Conservation (phyloP, 1,140 invertebrate genomes). For the Periplaneta americana region DNA sequence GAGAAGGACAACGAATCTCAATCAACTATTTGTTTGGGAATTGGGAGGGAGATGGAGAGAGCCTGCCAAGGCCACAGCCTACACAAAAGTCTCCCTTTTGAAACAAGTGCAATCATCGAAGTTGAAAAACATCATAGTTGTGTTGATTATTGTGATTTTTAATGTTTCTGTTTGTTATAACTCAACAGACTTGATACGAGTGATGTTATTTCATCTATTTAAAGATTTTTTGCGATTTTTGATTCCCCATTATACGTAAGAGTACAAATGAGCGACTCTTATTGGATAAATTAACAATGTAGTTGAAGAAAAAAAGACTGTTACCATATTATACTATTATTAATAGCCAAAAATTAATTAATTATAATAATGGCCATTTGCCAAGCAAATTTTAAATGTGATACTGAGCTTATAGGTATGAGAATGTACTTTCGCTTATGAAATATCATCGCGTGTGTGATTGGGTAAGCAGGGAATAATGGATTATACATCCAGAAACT, state of each 20-base stretch:
- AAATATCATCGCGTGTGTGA: background rate
- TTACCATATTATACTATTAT: constrained; percentile 33
- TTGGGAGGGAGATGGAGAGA: background rate
- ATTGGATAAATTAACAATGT: background rate
- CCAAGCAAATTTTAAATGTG: constrained; percentile 14
- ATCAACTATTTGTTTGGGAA: background rate
- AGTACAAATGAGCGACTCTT: background rate
- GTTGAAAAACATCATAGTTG: constrained; percentile 17
- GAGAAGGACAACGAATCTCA: background rate
- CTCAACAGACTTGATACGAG: background rate
- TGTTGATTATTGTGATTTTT: constrained; percentile 12
- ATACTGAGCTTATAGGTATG: constrained; percentile 13
- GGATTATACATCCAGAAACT: background rate
- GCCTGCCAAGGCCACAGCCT: background rate
- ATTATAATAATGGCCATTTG: constrained; percentile 1
- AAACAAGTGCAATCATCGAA: constrained; percentile 20
- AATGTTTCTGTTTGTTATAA: constrained; percentile 14
- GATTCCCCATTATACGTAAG: background rate
- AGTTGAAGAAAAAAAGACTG: constrained; percentile 33
- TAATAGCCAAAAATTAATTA: constrained; percentile 16
- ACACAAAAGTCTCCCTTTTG: background rate
- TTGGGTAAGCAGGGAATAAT: background rate
- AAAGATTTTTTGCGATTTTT: background rate
- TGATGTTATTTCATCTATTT: constrained; percentile 3
- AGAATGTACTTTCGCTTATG: background rate